Evolutionary conservation across 1,140 invertebrate species (phyloP).

Genomic region (Sarcophaga bullata): DNA sequence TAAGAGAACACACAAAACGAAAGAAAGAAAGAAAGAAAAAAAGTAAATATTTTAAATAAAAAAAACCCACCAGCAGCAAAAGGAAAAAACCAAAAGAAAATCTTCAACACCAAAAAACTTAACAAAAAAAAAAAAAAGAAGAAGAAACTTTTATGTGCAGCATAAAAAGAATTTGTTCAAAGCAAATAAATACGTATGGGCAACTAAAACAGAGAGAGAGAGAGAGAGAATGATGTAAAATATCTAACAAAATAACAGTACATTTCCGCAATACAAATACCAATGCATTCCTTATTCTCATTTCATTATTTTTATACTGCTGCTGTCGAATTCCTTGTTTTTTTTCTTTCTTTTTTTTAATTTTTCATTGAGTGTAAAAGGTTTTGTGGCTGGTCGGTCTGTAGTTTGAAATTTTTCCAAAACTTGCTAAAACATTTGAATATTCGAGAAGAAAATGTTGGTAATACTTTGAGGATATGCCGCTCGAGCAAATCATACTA

Average conservation of each 20-base stretch:
- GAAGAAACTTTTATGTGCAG: background rate
- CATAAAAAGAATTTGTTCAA: background rate
- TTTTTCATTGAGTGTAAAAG: background rate
- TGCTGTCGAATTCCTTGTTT: background rate
- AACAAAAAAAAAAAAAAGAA: background rate
- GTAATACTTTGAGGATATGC: too few species aligned
- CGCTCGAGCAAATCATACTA: too few species aligned
- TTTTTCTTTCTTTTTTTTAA: background rate
- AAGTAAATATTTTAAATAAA: background rate
- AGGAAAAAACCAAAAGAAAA: background rate
- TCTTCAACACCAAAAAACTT: background rate
- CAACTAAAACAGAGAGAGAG: background rate
- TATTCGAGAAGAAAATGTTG: too few species aligned
- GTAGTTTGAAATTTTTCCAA: background rate
- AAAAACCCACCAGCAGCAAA: too few species aligned
- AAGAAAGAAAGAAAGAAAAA: background rate
- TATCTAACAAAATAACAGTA: background rate
- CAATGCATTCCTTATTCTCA: background rate
- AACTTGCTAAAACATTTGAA: too few species aligned
- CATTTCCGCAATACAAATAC: slow-evolving; percentile 14
- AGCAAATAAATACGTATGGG: background rate
- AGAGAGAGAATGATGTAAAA: too few species aligned
- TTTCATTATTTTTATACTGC: too few species aligned
- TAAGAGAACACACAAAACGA: background rate
- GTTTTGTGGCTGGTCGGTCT: background rate